phyloP scores from a whole-genome alignment of 2,797 vertebrate genomes.

The Clarias laeviceps region DNA sequence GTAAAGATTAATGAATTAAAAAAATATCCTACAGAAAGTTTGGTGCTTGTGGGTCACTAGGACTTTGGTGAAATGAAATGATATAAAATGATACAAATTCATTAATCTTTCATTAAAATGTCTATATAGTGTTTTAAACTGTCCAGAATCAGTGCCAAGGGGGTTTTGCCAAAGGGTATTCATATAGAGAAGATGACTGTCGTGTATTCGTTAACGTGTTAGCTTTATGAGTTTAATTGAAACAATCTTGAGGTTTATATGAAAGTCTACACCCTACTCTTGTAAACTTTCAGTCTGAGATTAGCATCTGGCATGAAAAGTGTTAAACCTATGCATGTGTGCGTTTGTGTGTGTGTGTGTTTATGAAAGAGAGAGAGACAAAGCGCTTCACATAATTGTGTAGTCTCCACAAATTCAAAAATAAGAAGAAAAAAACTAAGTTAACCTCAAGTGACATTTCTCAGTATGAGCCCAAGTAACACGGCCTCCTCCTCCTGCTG shows the following conservation, averaged over 20 bases:
- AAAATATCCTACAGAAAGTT: too few species aligned
- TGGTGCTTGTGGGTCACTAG: too few species aligned
- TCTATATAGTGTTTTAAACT: neutral
- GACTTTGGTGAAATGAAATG: too few species aligned
- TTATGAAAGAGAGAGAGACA: neutral
- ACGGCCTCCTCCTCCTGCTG: neutral
- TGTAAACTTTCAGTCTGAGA: neutral
- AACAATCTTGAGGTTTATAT: neutral
- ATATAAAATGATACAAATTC: too few species aligned
- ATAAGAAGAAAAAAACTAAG: neutral
- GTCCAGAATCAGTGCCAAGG: neutral
- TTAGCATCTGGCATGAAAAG: neutral
- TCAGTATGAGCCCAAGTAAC: constrained; percentile 24
- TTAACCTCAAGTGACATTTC: constrained; percentile 26
- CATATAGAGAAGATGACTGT: neutral
- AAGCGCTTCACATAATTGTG: neutral
- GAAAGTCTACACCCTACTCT: too few species aligned
- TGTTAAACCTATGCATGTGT: neutral
- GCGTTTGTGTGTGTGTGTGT: neutral
- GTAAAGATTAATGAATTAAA: too few species aligned
- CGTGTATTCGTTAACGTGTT: neutral
- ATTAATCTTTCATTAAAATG: neutral
- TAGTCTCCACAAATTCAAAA: neutral
- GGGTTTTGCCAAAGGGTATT: too few species aligned
- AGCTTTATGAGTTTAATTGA: neutral